Conservation (phyloP, 2,888 invertebrate species). For the Drosophila lutescens region DNA sequence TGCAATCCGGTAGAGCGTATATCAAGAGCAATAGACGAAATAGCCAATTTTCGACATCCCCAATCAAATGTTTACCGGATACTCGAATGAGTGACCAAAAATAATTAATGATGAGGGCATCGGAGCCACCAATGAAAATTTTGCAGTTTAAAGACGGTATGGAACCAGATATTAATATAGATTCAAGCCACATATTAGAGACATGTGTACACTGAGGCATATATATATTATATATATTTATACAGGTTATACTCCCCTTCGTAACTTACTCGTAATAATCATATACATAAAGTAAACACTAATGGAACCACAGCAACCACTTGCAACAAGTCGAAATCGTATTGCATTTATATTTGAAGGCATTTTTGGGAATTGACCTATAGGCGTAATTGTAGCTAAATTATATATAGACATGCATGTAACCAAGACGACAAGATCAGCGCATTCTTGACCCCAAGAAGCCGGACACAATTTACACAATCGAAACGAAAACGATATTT, state of each 20-base stretch:
- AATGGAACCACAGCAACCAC: slow-evolving; percentile 34
- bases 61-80: slow-evolving; percentile 6
- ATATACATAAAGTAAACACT: slow-evolving; percentile 42
- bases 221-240: slow-evolving; percentile 45
- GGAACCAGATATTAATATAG: slow-evolving; percentile 40
- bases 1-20: slow-evolving; percentile 42
- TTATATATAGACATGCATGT: slow-evolving; percentile 50
- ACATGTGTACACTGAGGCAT: slow-evolving; percentile 15
- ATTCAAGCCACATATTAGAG: slow-evolving; percentile 31
- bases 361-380: slow-evolving; percentile 79
- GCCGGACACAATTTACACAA: slow-evolving; percentile 40
- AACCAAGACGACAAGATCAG: slow-evolving; percentile 26
- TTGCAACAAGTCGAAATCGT: slow-evolving; percentile 55
- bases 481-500: slow-evolving; percentile 25
- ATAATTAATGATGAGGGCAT: not conserved
- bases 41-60: slow-evolving; percentile 20
- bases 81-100: not conserved
- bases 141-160: slow-evolving; percentile 29
- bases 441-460: slow-evolving; percentile 17
- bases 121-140: slow-evolving; percentile 47
- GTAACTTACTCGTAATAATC: slow-evolving; percentile 45
- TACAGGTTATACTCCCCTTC: slow-evolving; percentile 58
- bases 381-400: slow-evolving; percentile 68
- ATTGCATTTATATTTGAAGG: slow-evolving; percentile 75
- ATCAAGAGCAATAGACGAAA: slow-evolving; percentile 36